Evolutionary conservation across 2,797 vertebrate genomes (phyloP).

Genomic region (Telmatherina bonti): DNA sequence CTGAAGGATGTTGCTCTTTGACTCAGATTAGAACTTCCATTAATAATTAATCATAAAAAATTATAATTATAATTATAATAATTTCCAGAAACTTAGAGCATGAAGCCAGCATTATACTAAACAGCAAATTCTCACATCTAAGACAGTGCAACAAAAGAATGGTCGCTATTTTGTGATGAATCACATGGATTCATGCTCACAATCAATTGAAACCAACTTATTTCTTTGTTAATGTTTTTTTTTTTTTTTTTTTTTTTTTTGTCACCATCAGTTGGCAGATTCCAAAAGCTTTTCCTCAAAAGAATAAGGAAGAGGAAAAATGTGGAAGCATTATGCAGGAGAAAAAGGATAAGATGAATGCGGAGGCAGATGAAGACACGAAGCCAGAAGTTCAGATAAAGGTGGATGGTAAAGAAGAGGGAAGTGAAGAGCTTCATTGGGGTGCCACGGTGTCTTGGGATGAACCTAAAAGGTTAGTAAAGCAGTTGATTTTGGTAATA

Average conservation of each 20-base stretch:
- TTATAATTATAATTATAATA: neutral
- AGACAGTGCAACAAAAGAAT: neutral
- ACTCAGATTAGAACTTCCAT: neutral
- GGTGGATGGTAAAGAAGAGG: slow-evolving; percentile 41
- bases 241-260: slow-evolving; percentile 18
- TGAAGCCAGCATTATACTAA: neutral
- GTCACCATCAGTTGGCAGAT: slow-evolving; percentile 57
- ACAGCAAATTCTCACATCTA: neutral
- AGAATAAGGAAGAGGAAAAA: slow-evolving; percentile 23
- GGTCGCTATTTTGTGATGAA: neutral
- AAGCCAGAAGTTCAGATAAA: slow-evolving; percentile 50
- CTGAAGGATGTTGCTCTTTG: neutral
- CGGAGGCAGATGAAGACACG: slow-evolving; percentile 30
- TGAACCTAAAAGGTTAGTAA: slow-evolving; percentile 72
- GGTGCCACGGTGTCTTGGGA: slow-evolving; percentile 56
- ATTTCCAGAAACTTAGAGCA: neutral
- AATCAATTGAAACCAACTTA: neutral
- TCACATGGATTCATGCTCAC: neutral
- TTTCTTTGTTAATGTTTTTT: slow-evolving; percentile 4
- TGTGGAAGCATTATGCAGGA: slow-evolving; percentile 14
- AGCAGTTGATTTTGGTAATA: slow-evolving; percentile 23
- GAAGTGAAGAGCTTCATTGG: slow-evolving; percentile 45
- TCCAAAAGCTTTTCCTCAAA: slow-evolving; percentile 36
- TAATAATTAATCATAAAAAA: neutral
- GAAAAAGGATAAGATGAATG: slow-evolving; percentile 17